These are phyloP conservation scores for Noctua comes DNA, from an alignment of 2,888 invertebrate species.

Conservation along the genomic window DNA sequence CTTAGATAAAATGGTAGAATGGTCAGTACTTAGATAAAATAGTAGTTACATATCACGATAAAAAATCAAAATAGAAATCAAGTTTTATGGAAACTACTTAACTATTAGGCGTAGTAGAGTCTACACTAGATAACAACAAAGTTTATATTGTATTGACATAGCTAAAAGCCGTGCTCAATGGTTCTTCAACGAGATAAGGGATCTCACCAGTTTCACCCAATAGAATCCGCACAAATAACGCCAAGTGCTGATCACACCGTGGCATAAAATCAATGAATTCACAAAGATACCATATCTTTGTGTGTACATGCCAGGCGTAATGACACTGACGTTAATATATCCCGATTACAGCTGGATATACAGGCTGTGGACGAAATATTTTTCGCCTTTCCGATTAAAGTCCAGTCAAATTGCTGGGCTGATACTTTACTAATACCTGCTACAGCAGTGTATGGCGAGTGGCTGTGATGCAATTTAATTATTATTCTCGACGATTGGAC, in stretches of 20 bases:
- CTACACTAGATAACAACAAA: constrained; percentile 41
- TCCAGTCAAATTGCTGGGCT: constrained; percentile 55
- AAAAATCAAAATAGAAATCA: constrained; percentile 48
- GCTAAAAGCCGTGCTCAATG: constrained; percentile 74
- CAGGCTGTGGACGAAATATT: constrained; percentile 50
- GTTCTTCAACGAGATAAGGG: constrained; percentile 71
- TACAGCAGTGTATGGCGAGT: not conserved
- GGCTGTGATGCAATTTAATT: not conserved
- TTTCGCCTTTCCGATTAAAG: constrained; percentile 51
- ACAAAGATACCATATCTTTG: constrained; percentile 76
- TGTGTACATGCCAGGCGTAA: constrained; percentile 72
- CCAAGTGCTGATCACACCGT: constrained; percentile 50
- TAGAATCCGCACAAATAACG: constrained; percentile 47
- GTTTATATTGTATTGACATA: constrained; percentile 68
- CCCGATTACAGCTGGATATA: constrained; percentile 62
- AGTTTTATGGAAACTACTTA: constrained; percentile 41
- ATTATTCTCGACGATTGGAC: not conserved
- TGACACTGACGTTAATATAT: constrained; percentile 77
- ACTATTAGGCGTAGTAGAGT: constrained; percentile 43
- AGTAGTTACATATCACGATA: constrained; percentile 42
- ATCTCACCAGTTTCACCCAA: constrained; percentile 62
- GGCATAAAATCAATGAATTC: constrained; percentile 78
- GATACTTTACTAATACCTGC: no score
- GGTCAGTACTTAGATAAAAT: constrained; percentile 33
- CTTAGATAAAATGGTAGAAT: constrained; percentile 40